Base-by-base conservation (phyloP, 2,797 vertebrate species). In the Falco biarmicus region DNA sequence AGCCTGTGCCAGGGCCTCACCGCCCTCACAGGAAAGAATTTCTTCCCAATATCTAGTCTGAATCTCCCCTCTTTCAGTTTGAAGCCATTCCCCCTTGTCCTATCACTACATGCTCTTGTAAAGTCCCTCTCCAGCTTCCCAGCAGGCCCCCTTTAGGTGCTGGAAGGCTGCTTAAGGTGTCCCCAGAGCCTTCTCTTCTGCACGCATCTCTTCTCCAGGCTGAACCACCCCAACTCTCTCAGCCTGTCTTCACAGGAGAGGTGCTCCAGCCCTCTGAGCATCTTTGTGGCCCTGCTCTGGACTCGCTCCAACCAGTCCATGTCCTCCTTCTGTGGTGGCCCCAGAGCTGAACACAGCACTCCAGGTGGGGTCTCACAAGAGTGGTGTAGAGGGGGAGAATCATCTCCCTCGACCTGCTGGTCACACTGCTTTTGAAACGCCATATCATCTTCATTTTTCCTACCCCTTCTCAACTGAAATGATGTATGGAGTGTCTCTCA, bases 221-320 rank as follows among this genome's bases (percentile, higher is more conserved):
- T 63, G 37, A 63, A 29, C 20, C 41, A 63, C 26, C 39, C 9
- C 28, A 63, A 41, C 39, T 29, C 26, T 29, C 60, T 63, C 61
- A 31, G 28, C 37, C 13, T 7, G 28, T 31, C 39, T 29, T 71
- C 37, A 39, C 0, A 24, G 43, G 9, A 68, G 43, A 50, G 21
- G 29, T 5, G 12, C 53, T 68, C 48, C 54, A 56, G 34, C 1
- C 1, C 28, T 26, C 32, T 0, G 0, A 61, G 26, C 31, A 48
- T 16, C 22, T 50, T 50, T 5, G 24, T 6, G 21, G 24, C 28
- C 6, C 14, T 61, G 60, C 24, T 31, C 0, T 34, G 43, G 41
- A 45, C 54, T 51, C 8, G 15, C 43, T 51, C 43, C 48, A 31
- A 12, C 25, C 63, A 12, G 13, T 57, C 43, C 37, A 28, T 9